phyloP scores from a whole-genome alignment of 2,113 vertebrate species.

The Calyptomena viridis region DNA sequence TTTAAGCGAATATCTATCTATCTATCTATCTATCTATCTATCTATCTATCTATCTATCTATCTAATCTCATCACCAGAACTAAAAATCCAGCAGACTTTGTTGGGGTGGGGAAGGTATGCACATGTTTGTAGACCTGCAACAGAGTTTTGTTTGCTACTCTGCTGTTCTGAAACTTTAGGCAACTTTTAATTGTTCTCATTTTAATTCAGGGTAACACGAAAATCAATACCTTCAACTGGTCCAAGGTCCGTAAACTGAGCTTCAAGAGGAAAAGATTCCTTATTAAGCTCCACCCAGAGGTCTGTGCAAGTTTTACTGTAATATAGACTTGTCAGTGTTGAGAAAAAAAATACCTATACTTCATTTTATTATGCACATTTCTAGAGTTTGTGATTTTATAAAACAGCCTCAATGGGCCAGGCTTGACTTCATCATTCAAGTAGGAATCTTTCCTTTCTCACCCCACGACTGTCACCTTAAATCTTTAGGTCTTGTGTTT shows the following conservation, averaged over 20 bases:
- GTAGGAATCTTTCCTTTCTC: not conserved
- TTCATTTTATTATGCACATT: not conserved
- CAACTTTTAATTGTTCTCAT: not conserved
- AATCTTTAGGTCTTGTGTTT: not conserved
- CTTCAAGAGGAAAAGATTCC: slow-evolving; percentile 95
- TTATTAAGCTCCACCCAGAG: slow-evolving; percentile 95
- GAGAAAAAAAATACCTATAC: not conserved
- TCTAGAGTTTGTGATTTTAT: not conserved
- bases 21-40: too few species aligned
- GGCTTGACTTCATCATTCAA: not conserved
- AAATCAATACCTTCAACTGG: slow-evolving; percentile 99
- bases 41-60: too few species aligned
- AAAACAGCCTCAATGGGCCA: not conserved
- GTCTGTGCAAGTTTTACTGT: slow-evolving; percentile 81
- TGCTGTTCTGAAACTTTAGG: not conserved
- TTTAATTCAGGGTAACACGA: slow-evolving; percentile 85
- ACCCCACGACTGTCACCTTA: not conserved
- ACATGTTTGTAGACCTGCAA: accelerated
- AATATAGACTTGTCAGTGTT: not conserved
- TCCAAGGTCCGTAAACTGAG: slow-evolving; percentile 97
- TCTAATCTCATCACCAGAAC: not conserved
- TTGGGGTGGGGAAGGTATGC: not conserved
- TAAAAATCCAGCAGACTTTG: not conserved
- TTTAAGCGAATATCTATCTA: not conserved
- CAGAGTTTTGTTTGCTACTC: not conserved